These are phyloP conservation scores for Episyrphus balteatus DNA, from an alignment of 1,140 invertebrate species.

Conservation along the genomic window DNA sequence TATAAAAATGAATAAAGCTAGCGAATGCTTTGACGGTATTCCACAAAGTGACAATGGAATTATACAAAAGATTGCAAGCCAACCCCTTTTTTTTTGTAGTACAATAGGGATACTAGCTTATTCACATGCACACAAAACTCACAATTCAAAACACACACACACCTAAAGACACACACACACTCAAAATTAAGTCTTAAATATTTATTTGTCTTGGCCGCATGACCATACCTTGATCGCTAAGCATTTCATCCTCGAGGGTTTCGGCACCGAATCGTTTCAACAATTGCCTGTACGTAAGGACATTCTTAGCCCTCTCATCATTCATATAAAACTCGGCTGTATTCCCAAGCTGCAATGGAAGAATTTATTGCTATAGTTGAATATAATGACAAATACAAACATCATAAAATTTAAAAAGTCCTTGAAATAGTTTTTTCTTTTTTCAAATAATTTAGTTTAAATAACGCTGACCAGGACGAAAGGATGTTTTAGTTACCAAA, in stretches of 20 bases:
- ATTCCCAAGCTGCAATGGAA: constrained; percentile 50
- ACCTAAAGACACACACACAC: background rate
- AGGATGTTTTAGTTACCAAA: too few species aligned
- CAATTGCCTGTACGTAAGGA: constrained; percentile 54
- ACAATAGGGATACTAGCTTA: too few species aligned
- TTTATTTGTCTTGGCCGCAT: background rate
- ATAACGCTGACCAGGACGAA: too few species aligned
- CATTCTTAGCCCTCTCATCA: constrained; percentile 45
- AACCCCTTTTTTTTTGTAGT: too few species aligned
- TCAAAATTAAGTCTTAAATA: background rate
- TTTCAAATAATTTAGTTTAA: too few species aligned
- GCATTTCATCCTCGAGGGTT: constrained; percentile 52
- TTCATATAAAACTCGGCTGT: constrained; percentile 65
- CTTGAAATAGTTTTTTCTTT: too few species aligned
- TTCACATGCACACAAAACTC: background rate
- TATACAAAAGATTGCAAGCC: too few species aligned
- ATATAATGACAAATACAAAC: constrained; percentile 3
- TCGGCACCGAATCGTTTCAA: constrained; percentile 57
- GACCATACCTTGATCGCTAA: constrained; percentile 60
- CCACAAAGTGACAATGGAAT: too few species aligned
- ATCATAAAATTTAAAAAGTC: too few species aligned
- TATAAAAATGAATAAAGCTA: too few species aligned
- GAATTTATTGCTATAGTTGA: constrained; percentile 11
- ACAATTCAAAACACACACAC: background rate
- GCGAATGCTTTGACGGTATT: too few species aligned